Evolutionary conservation across 2,797 vertebrate species (phyloP), one percentile per base, ranked within the genome.

Genomic region (Premnoplex brunnescens): DNA sequence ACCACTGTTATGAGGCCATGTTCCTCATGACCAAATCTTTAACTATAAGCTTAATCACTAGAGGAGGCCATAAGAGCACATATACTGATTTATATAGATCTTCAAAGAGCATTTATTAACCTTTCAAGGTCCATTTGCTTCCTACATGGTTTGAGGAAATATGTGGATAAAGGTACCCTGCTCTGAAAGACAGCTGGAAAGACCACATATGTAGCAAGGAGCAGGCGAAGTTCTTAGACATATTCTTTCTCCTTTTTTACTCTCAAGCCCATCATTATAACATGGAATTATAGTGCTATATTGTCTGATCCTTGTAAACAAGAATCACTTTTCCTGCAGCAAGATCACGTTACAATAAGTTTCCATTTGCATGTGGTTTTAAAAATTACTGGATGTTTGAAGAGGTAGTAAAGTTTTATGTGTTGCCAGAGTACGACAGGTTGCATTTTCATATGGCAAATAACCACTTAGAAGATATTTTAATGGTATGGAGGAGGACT

Each of bases 331-430:
- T 9, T 51, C 10, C 56, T 68, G 34, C 22, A 69, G 15, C 11
- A 79, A 32, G 8, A 7, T 76, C 9, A 23, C 0, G 0, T 39
- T 79, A 49, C 22, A 60, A 24, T 63, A 20, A 43, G 13, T 5
- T 48, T 85, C 16, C 11, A 20, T 67, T 72, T 83, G 22, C 6
- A 52, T 18, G 21, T 17, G 4, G 4, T 76, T 88, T 87, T 41
- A 68, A 72, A 76, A 68, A 60, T 26, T 4, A 49, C 7, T 55
- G 24, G 7, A 21, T 46, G 2, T 20, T 83, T 68, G 14, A 88
- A 82, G 63, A 41, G 8, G 19, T n/a, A 28, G 30, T 24, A 46
- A 39, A 39, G 36, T 55, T 49, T 67, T 43, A 56, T 19, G 3
- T 37, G 16, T 36, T 68, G 26, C 12, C n/a, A 67, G 22, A 58